Conservation (phyloP, 2,888 invertebrate genomes). For the Pomacea canaliculata region DNA sequence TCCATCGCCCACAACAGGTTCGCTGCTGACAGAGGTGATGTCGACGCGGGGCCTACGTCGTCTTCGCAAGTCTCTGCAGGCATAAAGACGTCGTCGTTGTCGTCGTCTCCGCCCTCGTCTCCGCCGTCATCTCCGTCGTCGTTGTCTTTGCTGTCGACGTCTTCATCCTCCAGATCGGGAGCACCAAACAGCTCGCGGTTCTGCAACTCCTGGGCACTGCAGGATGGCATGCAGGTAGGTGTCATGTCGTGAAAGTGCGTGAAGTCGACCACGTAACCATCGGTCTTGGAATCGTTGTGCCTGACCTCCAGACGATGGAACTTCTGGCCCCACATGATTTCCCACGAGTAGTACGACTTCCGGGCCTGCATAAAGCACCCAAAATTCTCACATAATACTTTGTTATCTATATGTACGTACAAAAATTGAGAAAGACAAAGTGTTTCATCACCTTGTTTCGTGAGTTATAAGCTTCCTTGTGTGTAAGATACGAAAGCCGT, state of each 20-base stretch:
- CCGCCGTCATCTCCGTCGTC: background rate
- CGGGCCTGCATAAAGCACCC: conserved; percentile 17
- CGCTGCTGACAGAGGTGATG: background rate
- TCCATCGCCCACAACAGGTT: background rate
- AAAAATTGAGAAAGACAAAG: too few species aligned
- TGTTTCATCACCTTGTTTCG: too few species aligned
- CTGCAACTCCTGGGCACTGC: conserved; percentile 28
- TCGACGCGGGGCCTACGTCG: background rate
- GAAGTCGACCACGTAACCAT: conserved; percentile 30
- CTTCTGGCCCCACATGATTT: conserved; percentile 34
- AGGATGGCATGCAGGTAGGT: conserved; percentile 21
- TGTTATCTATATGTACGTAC: too few species aligned
- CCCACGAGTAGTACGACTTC: conserved; percentile 33
- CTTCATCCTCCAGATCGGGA: background rate
- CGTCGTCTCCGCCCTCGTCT: background rate
- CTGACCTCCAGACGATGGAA: conserved; percentile 9
- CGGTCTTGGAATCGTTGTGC: background rate
- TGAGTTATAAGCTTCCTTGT: too few species aligned
- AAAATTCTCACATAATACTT: too few species aligned
- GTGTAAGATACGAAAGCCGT: too few species aligned
- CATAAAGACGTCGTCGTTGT: background rate
- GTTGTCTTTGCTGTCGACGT: background rate
- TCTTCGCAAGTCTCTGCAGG: background rate
- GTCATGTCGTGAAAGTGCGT: conserved; percentile 27
- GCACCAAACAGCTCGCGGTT: background rate